Evolutionary conservation across 2,113 vertebrate genomes (phyloP), one percentile per base, ranked within the genome.

Genomic region (Pyxicephalus adspersus): DNA sequence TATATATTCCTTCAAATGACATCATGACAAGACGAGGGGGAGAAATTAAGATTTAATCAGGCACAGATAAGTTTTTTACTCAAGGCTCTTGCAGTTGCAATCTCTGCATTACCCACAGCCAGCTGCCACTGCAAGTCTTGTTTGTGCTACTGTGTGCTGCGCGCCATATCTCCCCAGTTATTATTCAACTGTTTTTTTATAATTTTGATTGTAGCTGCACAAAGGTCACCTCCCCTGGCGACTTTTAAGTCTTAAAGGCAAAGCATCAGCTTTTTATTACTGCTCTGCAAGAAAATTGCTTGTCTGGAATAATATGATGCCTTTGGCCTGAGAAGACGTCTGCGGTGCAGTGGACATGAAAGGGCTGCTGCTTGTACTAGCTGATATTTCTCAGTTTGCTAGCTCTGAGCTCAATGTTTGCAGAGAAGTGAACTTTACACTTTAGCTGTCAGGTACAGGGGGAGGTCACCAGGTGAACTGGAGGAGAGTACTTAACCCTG

Each of bases 151-250:
- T 60, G 18, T 77, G 81, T 26, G 82, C 79, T 64, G 18, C 67
- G 63, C 54, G 23, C 76, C 84, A 83, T 83, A 70, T 34, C 83
- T 86, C 85, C 79, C 76, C 79, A 73, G 80, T 34, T 81, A 9
- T 45, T 45, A 65, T 80, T 86, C 83, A 86, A 84, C 83, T 84
- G 57, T 84, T 84, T 79, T 23, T 85, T 0, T 0, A 65, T 82
- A 71, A 79, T 76, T 86, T 87, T 85, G 85, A 79, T 86, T 85
- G 86, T 83, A 63, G 84, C 84, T 85, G 89, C 84, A 87, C 89
- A 89, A 89, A 90, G 89, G 85, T 89, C 85, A 84, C 83, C 83
- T 83, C 52, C 77, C 84, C 85, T 86, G 74, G 85, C 85, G 87
- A 85, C 83, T 90, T 74, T 91, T 89, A 90, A 83, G 87, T 86